A percentile compares a stretch with the other conserved stretches of the same genome.
These are phyloP conservation scores for Salmo trutta DNA, from an alignment of 2,797 vertebrate genomes.

Conservation along the genomic window DNA sequence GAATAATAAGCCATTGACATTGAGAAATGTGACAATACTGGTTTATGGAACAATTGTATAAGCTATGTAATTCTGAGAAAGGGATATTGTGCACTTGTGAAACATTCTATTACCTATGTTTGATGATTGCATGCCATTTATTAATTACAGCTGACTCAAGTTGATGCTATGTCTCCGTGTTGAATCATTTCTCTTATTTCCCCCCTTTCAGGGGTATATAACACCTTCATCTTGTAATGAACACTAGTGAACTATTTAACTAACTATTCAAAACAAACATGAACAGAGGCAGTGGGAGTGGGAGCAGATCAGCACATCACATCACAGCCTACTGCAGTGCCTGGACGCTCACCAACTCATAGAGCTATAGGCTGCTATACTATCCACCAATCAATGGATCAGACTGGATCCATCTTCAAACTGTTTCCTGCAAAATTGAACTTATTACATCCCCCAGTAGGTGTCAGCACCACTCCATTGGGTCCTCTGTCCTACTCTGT, in stretches of 20 bases:
- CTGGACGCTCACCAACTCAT: not conserved
- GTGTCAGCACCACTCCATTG: not conserved
- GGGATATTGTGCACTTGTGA: constrained; percentile 71
- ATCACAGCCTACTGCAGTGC: not conserved
- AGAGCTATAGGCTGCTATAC: not conserved
- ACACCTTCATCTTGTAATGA: no score
- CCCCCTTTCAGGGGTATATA: no score
- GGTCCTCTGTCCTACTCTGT: not conserved
- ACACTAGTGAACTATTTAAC: not conserved
- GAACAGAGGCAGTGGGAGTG: not conserved
- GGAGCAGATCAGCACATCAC: not conserved
- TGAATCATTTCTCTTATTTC: no score
- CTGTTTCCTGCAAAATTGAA: not conserved
- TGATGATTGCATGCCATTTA: no score
- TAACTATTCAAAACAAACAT: not conserved
- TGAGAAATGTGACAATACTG: no score
- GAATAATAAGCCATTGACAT: no score
- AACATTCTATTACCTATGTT: constrained; percentile 35
- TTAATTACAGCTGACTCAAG: no score
- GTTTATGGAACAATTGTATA: no score
- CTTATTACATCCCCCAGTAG: not conserved
- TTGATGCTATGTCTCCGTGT: no score
- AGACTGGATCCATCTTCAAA: not conserved
- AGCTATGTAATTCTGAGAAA: no score
- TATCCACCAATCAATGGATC: not conserved